These are phyloP conservation scores for Orthonyx spaldingii DNA, from an alignment of 2,113 vertebrate species.

Conservation along the genomic window DNA sequence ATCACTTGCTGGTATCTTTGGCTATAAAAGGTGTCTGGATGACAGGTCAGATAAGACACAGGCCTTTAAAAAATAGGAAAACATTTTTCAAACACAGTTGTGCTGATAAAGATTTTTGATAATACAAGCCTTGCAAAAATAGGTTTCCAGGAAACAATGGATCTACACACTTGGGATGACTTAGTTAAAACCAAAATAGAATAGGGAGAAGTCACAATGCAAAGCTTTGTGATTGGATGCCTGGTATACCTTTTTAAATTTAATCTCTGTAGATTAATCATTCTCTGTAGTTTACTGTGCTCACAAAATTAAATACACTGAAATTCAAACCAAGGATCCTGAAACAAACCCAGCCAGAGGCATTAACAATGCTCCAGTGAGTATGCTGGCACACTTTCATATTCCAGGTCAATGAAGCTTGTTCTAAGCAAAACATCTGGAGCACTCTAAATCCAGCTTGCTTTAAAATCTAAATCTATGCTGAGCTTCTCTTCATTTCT, in stretches of 20 bases:
- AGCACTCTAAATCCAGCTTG: constrained; percentile 39
- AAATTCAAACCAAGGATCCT: constrained; percentile 10
- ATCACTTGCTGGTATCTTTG: neutral
- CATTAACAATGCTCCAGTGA: constrained; percentile 47
- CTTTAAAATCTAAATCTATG: constrained; percentile 32
- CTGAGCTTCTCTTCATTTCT: constrained; percentile 17
- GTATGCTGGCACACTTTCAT: neutral
- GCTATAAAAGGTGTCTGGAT: neutral
- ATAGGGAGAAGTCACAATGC: neutral
- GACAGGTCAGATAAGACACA: neutral
- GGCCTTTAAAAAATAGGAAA: neutral
- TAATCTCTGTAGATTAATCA: neutral
- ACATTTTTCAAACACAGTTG: neutral
- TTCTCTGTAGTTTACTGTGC: neutral
- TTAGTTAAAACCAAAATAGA: neutral
- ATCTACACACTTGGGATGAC: neutral
- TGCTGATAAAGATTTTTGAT: neutral
- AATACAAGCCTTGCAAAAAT: neutral
- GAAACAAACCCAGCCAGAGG: constrained; percentile 31
- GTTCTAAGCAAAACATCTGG: constrained; percentile 63
- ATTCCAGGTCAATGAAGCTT: constrained; percentile 61
- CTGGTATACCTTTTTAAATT: neutral
- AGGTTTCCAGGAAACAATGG: neutral
- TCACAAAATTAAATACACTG: constrained; percentile 3
- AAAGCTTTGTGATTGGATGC: neutral